Evolutionary conservation across 1,140 invertebrate genomes (phyloP).

Genomic region (Drosophila nikananu): DNA sequence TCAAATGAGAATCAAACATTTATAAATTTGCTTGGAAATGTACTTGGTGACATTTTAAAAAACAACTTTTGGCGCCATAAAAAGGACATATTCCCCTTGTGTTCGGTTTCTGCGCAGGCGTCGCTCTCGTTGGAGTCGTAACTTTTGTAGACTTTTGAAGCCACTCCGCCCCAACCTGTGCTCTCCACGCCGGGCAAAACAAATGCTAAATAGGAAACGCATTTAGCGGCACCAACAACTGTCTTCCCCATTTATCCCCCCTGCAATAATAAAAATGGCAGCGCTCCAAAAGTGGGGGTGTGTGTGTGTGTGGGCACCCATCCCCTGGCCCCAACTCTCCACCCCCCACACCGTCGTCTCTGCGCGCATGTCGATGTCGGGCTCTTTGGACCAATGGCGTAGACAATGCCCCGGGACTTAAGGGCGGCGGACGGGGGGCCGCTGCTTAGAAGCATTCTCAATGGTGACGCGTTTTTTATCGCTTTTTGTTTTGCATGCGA

Average conservation of each 20-base stretch:
- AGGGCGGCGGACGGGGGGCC: constrained; percentile 41
- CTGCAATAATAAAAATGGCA: constrained; percentile 73
- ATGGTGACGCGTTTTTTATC: constrained; percentile 77
- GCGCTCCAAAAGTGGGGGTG: constrained; percentile 39
- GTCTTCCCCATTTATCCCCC: constrained; percentile 5
- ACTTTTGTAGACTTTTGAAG: constrained; percentile 59
- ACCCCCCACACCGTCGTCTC: constrained; percentile 6
- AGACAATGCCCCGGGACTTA: constrained; percentile 62
- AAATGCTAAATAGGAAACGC: constrained; percentile 49
- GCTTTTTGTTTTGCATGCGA: constrained; percentile 80
- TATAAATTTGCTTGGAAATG: background rate
- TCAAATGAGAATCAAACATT: background rate
- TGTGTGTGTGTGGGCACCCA: constrained; percentile 4
- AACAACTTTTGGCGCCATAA: constrained; percentile 60
- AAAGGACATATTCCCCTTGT: background rate
- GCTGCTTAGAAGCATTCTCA: constrained; percentile 81
- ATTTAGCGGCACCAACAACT: constrained; percentile 30
- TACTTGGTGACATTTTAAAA: constrained; percentile 5
- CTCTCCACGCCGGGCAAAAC: constrained; percentile 17
- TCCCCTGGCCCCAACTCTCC: constrained; percentile 9
- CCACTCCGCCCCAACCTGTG: background rate
- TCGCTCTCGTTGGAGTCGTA: constrained; percentile 53
- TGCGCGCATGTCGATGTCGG: constrained; percentile 76
- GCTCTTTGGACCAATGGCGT: constrained; percentile 75
- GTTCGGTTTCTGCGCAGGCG: constrained; percentile 57